phyloP scores from a whole-genome alignment of 2,888 invertebrate genomes.

The Lithodes maja region DNA sequence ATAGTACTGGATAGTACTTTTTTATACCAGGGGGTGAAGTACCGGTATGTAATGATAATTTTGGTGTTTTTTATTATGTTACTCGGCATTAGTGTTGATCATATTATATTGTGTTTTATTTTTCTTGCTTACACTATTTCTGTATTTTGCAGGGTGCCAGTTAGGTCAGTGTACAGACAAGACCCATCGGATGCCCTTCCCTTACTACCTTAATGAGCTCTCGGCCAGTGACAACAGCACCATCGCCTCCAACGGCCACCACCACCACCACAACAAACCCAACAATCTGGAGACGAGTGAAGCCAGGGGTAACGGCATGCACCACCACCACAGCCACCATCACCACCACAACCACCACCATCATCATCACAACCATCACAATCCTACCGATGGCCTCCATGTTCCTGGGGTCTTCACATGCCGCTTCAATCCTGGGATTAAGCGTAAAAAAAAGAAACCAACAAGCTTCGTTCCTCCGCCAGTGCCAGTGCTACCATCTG shows the following conservation, averaged over 20 bases:
- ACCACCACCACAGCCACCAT: slow-evolving; percentile 36
- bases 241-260: slow-evolving; percentile 59
- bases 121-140: not conserved
- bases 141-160: slow-evolving; percentile 57
- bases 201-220: slow-evolving; percentile 69
- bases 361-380: slow-evolving; percentile 46
- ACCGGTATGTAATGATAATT: no score
- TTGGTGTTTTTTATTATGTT: no score
- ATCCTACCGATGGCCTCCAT: slow-evolving; percentile 54
- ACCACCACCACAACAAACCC: slow-evolving; percentile 50
- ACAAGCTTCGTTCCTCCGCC: slow-evolving; percentile 88
- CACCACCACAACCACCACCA: slow-evolving; percentile 45
- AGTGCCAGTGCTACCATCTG: slow-evolving; percentile 74
- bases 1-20: no score
- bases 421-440: slow-evolving; percentile 85
- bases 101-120: no score
- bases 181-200: slow-evolving; percentile 68
- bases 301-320: slow-evolving; percentile 10
- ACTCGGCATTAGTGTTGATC: no score
- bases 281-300: slow-evolving; percentile 54
- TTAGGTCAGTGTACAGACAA: slow-evolving; percentile 68
- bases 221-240: slow-evolving; percentile 68
- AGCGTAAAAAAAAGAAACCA: slow-evolving; percentile 92
- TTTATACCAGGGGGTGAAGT: no score
- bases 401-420: slow-evolving; percentile 92